Percentiles rank a stretch among this genome's conserved stretches.
Evolutionary conservation across 2,113 vertebrate genomes (phyloP).

Genomic region (Ciconia boyciana): DNA sequence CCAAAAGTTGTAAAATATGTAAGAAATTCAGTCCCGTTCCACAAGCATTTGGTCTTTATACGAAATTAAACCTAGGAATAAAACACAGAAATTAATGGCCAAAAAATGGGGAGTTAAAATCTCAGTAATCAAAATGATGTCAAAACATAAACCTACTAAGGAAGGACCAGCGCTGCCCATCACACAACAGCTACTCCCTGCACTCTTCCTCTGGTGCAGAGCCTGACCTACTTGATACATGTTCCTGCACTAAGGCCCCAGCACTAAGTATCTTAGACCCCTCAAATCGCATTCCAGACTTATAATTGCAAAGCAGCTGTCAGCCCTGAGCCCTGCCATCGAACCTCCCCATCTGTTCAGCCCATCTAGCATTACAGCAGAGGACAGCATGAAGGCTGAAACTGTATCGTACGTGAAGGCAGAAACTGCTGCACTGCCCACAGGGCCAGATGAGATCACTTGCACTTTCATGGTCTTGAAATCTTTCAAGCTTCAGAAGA

Average conservation of each 20-base stretch:
- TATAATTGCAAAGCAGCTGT: slow-evolving; percentile 65
- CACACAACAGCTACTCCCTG: not conserved
- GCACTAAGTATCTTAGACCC: slow-evolving; percentile 51
- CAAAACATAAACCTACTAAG: not conserved
- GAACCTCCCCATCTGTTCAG: slow-evolving; percentile 50
- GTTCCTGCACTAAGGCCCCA: slow-evolving; percentile 5
- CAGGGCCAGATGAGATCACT: not conserved
- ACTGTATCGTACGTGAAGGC: not conserved
- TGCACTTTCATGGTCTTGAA: not conserved
- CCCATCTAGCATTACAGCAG: slow-evolving; percentile 58
- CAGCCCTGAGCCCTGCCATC: slow-evolving; percentile 36
- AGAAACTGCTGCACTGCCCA: not conserved
- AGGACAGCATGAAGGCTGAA: slow-evolving; percentile 37
- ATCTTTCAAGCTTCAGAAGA: not conserved
- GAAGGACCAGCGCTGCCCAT: not conserved
- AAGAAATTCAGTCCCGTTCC: not conserved
- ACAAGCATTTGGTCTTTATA: not conserved
- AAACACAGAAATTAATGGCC: not conserved
- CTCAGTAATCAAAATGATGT: not conserved
- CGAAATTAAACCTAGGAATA: not conserved
- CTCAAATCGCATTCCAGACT: slow-evolving; percentile 68
- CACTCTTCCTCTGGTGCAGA: not conserved
- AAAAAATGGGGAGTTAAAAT: not conserved
- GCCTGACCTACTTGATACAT: slow-evolving; percentile 36
- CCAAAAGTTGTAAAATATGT: not conserved